Evolutionary conservation across 2,888 invertebrate genomes (phyloP).

Genomic region (Oxystoma pomonae): DNA sequence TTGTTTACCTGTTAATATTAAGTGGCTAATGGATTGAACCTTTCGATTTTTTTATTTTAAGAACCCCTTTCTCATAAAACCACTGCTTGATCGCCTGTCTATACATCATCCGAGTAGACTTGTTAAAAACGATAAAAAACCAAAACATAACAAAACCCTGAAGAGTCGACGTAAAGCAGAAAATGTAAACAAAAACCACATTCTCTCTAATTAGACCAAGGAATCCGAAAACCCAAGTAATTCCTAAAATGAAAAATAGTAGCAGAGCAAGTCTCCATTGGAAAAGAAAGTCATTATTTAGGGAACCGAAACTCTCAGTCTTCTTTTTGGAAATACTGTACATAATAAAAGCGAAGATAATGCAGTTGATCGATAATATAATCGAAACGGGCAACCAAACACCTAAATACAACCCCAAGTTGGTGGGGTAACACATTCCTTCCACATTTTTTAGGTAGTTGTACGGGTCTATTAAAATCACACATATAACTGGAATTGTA

Average conservation of each 20-base stretch:
- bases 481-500: constrained; percentile 51
- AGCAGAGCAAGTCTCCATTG: constrained; percentile 56
- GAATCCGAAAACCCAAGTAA: constrained; percentile 59
- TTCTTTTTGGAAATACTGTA: constrained; percentile 49
- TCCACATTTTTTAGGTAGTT: constrained; percentile 47
- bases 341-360: constrained; percentile 56
- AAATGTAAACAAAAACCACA: constrained; percentile 48
- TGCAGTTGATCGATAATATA: constrained; percentile 54
- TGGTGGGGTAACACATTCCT: constrained; percentile 54
- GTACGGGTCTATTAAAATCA: constrained; percentile 49
- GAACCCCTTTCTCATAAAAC: constrained; percentile 30
- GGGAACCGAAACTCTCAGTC: constrained; percentile 33
- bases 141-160: constrained; percentile 60
- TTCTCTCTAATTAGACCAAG: constrained; percentile 44
- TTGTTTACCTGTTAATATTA: no score
- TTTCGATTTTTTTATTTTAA: constrained; percentile 5
- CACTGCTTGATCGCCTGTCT: constrained; percentile 32
- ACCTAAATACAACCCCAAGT: constrained; percentile 53
- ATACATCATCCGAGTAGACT: constrained; percentile 54
- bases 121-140: constrained; percentile 58
- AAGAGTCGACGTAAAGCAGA: constrained; percentile 52
- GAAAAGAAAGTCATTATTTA: constrained; percentile 41
- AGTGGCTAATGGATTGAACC: background rate
- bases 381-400: constrained; percentile 54
- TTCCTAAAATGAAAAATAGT: constrained; percentile 58